Conservation (phyloP, 2,888 invertebrate genomes). For the Cephonodes hylas region DNA sequence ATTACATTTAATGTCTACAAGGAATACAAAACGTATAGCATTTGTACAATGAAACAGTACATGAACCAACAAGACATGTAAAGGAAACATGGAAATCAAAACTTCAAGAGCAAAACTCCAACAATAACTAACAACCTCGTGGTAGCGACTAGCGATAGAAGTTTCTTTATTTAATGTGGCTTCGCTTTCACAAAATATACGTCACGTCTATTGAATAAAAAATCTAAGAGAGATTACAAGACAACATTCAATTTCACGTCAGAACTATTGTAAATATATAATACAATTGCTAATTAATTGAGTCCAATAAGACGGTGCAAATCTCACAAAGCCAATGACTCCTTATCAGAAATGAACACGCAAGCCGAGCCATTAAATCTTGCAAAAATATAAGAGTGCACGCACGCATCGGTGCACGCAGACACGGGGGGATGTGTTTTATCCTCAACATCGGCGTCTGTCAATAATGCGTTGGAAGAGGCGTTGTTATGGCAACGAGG, state of each 20-base stretch:
- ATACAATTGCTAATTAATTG: background rate
- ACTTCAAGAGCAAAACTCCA: no score
- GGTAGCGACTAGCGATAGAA: background rate
- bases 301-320: slow-evolving; percentile 23
- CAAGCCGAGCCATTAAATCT: slow-evolving; percentile 56
- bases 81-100: no score
- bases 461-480: slow-evolving; percentile 70
- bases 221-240: background rate
- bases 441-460: slow-evolving; percentile 59
- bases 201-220: background rate
- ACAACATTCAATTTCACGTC: background rate
- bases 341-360: slow-evolving; percentile 68
- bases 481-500: slow-evolving; percentile 74
- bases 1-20: no score
- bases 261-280: no score
- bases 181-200: background rate
- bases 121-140: background rate
- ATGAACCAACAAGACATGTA: background rate
- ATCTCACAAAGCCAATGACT: slow-evolving; percentile 51
- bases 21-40: background rate
- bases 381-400: slow-evolving; percentile 65
- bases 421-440: slow-evolving; percentile 31
- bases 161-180: no score
- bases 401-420: slow-evolving; percentile 41
- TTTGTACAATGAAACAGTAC: background rate